These are phyloP conservation scores for Trogon melanurus DNA, from an alignment of 2,113 vertebrate genomes.

Conservation along the genomic window DNA sequence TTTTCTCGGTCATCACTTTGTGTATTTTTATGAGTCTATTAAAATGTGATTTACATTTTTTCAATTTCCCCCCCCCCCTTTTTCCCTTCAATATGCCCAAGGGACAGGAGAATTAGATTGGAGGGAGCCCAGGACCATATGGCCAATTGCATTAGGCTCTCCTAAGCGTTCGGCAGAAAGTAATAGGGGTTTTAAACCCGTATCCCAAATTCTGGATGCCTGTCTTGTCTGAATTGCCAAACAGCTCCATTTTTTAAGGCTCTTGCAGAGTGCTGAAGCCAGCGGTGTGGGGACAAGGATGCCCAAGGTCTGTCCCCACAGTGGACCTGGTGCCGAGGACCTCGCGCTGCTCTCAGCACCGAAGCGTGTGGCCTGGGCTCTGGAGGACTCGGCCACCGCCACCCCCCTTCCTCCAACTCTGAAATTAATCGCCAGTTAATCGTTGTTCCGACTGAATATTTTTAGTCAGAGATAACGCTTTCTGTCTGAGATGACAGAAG, in stretches of 20 bases:
- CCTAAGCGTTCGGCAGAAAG: conserved; percentile 33
- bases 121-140: conserved; percentile 62
- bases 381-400: not conserved
- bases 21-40: conserved; percentile 73
- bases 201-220: not conserved
- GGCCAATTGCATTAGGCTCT: conserved; percentile 60
- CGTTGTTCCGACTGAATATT: fast-evolving
- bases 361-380: fast-evolving
- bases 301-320: not conserved
- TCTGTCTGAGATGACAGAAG: not conserved
- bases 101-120: conserved; percentile 42
- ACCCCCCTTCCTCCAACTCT: not conserved
- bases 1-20: conserved; percentile 63
- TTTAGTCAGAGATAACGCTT: not conserved
- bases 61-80: not conserved
- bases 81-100: conserved; percentile 18
- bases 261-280: not conserved
- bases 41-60: conserved; percentile 72
- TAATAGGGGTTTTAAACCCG: conserved; percentile 21
- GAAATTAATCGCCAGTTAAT: not conserved
- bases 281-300: fast-evolving
- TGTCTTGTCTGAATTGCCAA: not conserved
- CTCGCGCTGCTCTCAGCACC: fast-evolving
- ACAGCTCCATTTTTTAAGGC: not conserved
- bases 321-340: fast-evolving